Conservation (phyloP, 30 jellyfish, hydroid and myxozoan genomes). For the Phacellophora camtschatica region DNA sequence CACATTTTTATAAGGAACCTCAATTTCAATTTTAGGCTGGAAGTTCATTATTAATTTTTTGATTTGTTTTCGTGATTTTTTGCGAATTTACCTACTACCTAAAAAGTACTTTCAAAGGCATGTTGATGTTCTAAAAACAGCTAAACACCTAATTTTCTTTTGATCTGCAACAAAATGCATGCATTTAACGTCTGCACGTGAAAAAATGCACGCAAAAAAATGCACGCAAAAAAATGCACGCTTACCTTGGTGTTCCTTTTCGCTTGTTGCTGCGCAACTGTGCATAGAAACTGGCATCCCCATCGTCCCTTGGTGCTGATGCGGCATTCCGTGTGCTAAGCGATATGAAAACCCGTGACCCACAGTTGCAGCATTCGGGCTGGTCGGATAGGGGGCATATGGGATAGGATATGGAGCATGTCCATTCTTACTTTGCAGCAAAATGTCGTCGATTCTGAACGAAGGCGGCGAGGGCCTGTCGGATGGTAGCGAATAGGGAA, state of each 20-base stretch:
- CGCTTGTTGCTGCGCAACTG: constrained; percentile 52
- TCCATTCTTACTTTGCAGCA: constrained; percentile 70
- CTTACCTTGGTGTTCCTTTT: constrained; percentile 81
- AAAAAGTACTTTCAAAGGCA: too few species aligned
- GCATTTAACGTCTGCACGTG: too few species aligned
- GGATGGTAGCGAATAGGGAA: constrained; percentile 58
- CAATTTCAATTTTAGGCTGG: too few species aligned
- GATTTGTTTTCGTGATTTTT: too few species aligned
- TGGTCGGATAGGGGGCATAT: constrained; percentile 29
- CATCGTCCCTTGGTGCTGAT: constrained; percentile 58
- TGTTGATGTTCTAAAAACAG: too few species aligned
- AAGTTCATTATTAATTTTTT: too few species aligned
- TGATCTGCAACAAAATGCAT: too few species aligned
- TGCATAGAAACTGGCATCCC: constrained; percentile 56
- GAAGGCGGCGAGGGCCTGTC: constrained; percentile 88
- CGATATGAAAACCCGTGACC: constrained; percentile 52
- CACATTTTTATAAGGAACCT: too few species aligned
- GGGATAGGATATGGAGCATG: constrained; percentile 46
- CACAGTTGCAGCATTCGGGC: constrained; percentile 24
- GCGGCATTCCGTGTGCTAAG: constrained; percentile 50
- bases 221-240: too few species aligned
- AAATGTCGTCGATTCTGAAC: constrained; percentile 74
- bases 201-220: too few species aligned
- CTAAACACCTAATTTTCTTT: too few species aligned
- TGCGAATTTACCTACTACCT: too few species aligned